phyloP scores from a whole-genome alignment of 1,140 invertebrate species.

The Hormaphis cornu region DNA sequence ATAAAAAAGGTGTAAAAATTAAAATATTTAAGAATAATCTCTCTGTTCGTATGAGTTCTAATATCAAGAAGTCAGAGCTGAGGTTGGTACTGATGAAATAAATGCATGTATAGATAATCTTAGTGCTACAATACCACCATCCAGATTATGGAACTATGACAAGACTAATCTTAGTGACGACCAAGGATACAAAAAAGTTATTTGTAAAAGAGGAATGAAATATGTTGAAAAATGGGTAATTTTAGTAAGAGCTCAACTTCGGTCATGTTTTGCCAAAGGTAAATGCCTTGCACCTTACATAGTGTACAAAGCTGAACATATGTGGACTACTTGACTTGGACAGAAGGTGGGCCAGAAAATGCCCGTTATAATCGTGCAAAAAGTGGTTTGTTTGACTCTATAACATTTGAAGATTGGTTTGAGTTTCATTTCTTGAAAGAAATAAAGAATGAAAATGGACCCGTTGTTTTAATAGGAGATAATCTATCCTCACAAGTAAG shows the following conservation, averaged over 20 bases:
- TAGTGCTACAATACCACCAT: slow-evolving; percentile 36
- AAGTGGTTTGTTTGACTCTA: slow-evolving; percentile 40
- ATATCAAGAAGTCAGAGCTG: slow-evolving; percentile 25
- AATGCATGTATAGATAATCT: slow-evolving; percentile 40
- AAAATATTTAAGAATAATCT: slow-evolving; percentile 29
- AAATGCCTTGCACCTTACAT: slow-evolving; percentile 39
- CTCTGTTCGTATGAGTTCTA: slow-evolving; percentile 17
- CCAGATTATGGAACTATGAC: slow-evolving; percentile 43
- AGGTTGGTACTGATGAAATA: slow-evolving; percentile 34
- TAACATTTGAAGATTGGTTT: slow-evolving; percentile 41
- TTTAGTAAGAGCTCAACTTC: slow-evolving; percentile 28
- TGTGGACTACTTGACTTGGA: slow-evolving; percentile 42
- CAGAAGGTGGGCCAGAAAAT: slow-evolving; percentile 38
- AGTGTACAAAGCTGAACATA: slow-evolving; percentile 41
- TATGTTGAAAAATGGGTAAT: slow-evolving; percentile 24
- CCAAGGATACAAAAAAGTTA: slow-evolving; percentile 29
- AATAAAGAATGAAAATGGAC: slow-evolving; percentile 7
- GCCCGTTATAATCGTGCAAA: slow-evolving; percentile 40
- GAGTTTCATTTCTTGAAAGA: slow-evolving; percentile 18
- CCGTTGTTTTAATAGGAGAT: slow-evolving; percentile 40
- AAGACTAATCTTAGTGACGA: slow-evolving; percentile 40
- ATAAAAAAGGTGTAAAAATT: slow-evolving; percentile 14
- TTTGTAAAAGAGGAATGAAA: slow-evolving; percentile 31
- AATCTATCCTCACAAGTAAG: slow-evolving; percentile 43
- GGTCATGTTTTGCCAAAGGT: slow-evolving; percentile 34